These are phyloP conservation scores for Heterodera filipjevi DNA, from an alignment of 2,888 invertebrate genomes.

Conservation along the genomic window DNA sequence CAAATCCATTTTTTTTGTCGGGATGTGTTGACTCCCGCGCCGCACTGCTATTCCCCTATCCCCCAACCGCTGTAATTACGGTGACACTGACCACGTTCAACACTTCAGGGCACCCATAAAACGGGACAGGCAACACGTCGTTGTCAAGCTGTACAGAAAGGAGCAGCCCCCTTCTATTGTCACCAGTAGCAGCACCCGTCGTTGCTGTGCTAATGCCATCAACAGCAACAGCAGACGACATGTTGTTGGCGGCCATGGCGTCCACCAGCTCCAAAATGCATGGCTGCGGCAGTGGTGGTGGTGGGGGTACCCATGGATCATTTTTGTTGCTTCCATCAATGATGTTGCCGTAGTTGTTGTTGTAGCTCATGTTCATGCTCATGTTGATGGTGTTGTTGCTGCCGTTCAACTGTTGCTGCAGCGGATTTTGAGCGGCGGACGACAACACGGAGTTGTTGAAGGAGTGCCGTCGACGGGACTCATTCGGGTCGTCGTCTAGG, in stretches of 20 bases:
- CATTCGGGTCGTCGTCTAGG: no score
- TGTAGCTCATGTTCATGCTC: no score
- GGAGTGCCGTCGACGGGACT: neutral
- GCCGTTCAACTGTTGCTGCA: no score
- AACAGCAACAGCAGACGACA: neutral
- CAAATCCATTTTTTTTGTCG: neutral
- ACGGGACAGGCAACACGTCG: neutral
- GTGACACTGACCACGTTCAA: conserved; percentile 10
- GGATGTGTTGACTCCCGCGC: no score
- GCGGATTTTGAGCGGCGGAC: neutral
- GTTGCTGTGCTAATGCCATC: no score
- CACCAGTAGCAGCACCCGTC: neutral
- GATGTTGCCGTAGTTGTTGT: no score
- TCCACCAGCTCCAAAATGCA: no score
- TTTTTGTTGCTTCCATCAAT: no score
- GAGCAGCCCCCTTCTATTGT: neutral
- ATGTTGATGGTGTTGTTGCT: neutral
- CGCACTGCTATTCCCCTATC: no score
- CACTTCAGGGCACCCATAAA: neutral
- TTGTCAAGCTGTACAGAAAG: conserved; percentile 3
- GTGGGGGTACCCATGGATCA: no score
- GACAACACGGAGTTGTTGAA: neutral
- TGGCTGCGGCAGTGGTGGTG: no score
- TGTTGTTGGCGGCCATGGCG: no score
- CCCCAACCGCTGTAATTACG: neutral